Base-by-base conservation (phyloP, 2,888 invertebrate genomes). In the Agrotis clavis region DNA sequence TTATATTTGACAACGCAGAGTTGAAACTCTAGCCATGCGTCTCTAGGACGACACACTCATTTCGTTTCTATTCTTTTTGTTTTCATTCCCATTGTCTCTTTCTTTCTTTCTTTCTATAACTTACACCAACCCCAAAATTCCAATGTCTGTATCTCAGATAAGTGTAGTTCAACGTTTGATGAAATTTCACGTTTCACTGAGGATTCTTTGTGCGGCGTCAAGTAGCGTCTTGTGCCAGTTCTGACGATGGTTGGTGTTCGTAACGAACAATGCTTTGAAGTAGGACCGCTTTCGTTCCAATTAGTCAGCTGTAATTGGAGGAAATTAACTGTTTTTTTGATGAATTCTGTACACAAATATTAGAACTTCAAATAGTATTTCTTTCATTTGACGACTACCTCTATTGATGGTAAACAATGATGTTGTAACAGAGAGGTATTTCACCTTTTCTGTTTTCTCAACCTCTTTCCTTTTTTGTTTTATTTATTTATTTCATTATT, bases 101-200 rank as follows among this genome's bases (percentile, higher is more conserved):
- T 56, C 30, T 30, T 56, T 56, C 30, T 30, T 7, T 18, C 51
- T 41, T 67, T 4, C n/a, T 16, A 19, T 53, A 35, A 51, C 51
- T 51, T 51, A 47, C 14, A 35, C 51, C 70, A 48, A 11, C 47
- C 11, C 13, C 25, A 41, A 57, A 19, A 57, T 47, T 19, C 18
- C 18, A 35, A 48, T 21, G 14, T 50, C 35, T 81, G 77, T 77
- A 77, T 77, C 74, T 67, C 67, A 70, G 63, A 69, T 60, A 71
- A 74, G 73, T 81, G 74, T 81, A 84, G 76, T 84, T 79, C 80
- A 81, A 77, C 69, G 67, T 74, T 73, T 74, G 72, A 81, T 84
- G 70, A 80, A 85, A 85, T 88, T 89, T 83, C 82, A 82, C 83
- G 81, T 78, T 72, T 71, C 78, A 69, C 69, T 79, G 73, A 68